Base-by-base conservation (phyloP, 1,140 invertebrate species). In the Leptonema lineaticorne region DNA sequence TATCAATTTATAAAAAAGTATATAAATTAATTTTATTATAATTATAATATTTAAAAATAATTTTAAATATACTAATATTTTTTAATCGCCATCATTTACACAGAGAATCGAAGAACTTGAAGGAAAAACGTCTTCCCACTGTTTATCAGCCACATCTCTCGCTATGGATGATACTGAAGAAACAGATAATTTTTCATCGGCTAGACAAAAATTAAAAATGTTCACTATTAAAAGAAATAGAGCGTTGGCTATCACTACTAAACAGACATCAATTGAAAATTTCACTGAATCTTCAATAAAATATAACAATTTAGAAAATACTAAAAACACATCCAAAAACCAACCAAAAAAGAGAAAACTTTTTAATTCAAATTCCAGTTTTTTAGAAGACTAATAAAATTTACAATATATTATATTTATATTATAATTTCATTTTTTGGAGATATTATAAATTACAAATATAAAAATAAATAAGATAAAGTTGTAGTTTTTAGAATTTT, bases 1-100 rank as follows among this genome's bases (percentile, higher is more conserved):
- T 81, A 28, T 75, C 79, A 20, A 75, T 75, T 2, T 82, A 80
- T 69, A 75, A 75, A 62, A 72, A 75, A 74, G 79, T 81, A 63
- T 64, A 69, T 22, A 16, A 14, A 30, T 28, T 58, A 6, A 24
- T 41, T 26, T 56, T 29, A 26, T 48, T 66, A 22, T 27, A n/a
- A 4, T 9, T 27, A 2, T 37, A 1, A 57, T 24, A 63, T 6
- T 24, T 46, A 7, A 9, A 22, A 29, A 5, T n/a, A 0, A 29
- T 60, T 29, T 27, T 30, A 30, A 5, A 33, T 45, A 41, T 27
- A 45, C 29, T 59, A 14, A 62, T 41, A 24, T 41, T 11, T 9
- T 1, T 22, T 11, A 65, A 24, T 69, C n/a, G 24, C 20, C 26
- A 16, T 2, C n/a, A 56, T 45, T 27, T 27, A 53, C 72, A 22